Conservation (phyloP, 2,888 invertebrate genomes). For the Drosophila macrothrix region DNA sequence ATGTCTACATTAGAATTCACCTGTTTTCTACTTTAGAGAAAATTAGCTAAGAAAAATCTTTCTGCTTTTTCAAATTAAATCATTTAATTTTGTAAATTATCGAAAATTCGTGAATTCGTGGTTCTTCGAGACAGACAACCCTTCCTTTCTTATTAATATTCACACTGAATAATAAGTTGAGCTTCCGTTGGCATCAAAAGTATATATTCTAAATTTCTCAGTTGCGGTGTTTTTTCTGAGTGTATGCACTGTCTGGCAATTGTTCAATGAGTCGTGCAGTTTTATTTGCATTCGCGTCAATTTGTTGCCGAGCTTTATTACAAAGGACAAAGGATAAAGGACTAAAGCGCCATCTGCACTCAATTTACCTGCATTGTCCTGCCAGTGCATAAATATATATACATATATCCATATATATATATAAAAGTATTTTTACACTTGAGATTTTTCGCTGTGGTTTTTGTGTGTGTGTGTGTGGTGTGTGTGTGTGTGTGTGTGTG, state of each 20-base stretch:
- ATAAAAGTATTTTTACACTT: constrained; percentile 59
- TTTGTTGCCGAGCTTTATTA: constrained; percentile 67
- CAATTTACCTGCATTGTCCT: constrained; percentile 83
- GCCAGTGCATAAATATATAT: constrained; percentile 28
- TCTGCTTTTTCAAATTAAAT: neutral
- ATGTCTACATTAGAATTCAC: too few species aligned
- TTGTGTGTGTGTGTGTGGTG: constrained; percentile 1
- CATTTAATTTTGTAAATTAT: neutral
- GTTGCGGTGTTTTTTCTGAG: neutral
- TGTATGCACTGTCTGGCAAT: constrained; percentile 41
- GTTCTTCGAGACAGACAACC: neutral
- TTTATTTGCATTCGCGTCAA: constrained; percentile 75
- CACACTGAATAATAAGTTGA: neutral
- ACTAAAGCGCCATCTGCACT: constrained; percentile 61
- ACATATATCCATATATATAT: neutral
- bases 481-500: constrained; percentile 13
- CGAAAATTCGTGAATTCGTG: neutral
- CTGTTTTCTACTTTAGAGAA: too few species aligned
- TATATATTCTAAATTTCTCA: neutral
- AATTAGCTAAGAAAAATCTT: too few species aligned
- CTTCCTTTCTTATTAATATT: neutral
- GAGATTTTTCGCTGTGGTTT: constrained; percentile 48
- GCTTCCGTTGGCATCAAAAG: neutral
- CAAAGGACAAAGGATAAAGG: constrained; percentile 37
- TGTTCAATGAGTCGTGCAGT: constrained; percentile 78